phyloP scores from a whole-genome alignment of 1,140 invertebrate species.

The Thaumatotibia leucotreta region DNA sequence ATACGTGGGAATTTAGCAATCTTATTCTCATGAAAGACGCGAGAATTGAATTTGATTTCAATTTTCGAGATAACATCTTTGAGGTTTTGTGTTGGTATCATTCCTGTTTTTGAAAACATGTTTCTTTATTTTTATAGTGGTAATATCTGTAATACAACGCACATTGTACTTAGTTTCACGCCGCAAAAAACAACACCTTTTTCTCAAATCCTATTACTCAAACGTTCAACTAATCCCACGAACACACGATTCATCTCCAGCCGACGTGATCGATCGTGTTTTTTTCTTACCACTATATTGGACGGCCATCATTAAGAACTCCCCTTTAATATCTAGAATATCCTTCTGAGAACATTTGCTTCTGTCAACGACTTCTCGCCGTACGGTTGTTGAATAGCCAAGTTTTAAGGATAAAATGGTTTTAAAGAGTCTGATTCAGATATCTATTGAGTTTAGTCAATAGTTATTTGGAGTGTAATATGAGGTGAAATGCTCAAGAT shows the following conservation, averaged over 20 bases:
- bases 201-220: background rate
- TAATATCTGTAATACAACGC: no score
- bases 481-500: no score
- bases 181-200: background rate
- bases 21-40: background rate
- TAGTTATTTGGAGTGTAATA: no score
- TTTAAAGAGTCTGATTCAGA: no score
- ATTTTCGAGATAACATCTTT: no score
- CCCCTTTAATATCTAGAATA: background rate
- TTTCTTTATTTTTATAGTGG: no score
- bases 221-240: background rate
- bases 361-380: background rate
- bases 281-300: background rate
- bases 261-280: background rate
- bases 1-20: conserved; percentile 23
- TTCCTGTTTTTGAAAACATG: no score
- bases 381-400: no score
- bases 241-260: background rate
- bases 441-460: no score
- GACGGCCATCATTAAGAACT: background rate
- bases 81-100: no score
- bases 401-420: no score
- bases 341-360: background rate
- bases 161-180: no score
- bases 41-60: background rate